phyloP scores from a whole-genome alignment of 35 echinoderm and acorn worm species.

The Nesometra sesokonis region DNA sequence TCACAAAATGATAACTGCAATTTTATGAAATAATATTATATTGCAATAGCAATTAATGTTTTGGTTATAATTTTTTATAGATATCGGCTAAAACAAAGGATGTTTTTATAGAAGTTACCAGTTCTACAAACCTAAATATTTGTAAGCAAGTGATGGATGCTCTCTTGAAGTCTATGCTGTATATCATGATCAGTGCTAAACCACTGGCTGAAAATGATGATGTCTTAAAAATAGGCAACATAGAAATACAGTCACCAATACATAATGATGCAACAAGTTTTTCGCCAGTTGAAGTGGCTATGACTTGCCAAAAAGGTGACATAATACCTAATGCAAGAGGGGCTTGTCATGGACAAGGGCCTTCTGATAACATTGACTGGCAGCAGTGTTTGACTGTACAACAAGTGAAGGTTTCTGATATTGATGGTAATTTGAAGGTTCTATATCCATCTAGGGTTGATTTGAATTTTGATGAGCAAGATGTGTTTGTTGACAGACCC shows the following conservation, averaged over 20 bases:
- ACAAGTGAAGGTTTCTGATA: constrained; percentile 3
- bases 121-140: neutral
- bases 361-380: neutral
- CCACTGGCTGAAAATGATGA: neutral
- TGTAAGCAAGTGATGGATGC: constrained; percentile 8
- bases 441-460: constrained; percentile 6
- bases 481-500: neutral
- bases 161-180: neutral
- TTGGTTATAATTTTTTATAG: neutral
- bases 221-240: neutral
- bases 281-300: too few relatives aligned
- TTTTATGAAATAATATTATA: too few relatives aligned
- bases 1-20: too few relatives aligned
- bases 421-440: constrained; percentile 7
- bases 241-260: neutral
- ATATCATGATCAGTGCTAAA: neutral
- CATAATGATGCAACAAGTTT: too few relatives aligned
- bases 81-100: neutral
- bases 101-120: constrained; percentile 9
- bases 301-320: too few relatives aligned
- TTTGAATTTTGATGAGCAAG: neutral
- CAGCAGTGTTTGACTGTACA: neutral
- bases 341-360: neutral
- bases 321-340: too few relatives aligned
- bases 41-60: too few relatives aligned